Percentiles rank a stretch among this genome's conserved stretches.
These are phyloP conservation scores for Serrognathus titanus DNA, from an alignment of 2,888 invertebrate genomes.

Conservation along the genomic window DNA sequence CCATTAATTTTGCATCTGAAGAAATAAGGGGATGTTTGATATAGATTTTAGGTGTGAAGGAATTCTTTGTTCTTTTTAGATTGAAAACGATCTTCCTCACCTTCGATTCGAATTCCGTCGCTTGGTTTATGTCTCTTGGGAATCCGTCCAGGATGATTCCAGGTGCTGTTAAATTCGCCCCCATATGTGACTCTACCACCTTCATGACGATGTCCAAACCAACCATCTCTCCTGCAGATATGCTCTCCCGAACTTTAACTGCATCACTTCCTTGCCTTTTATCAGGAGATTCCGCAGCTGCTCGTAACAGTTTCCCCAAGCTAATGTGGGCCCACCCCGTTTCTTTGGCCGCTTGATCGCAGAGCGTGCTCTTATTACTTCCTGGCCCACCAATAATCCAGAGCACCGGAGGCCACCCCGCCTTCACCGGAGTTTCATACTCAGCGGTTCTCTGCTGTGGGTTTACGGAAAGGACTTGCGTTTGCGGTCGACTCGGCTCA, in stretches of 20 bases:
- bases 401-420: slow-evolving; percentile 44
- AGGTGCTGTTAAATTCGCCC: slow-evolving; percentile 56
- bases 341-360: slow-evolving; percentile 66
- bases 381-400: slow-evolving; percentile 81
- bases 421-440: slow-evolving; percentile 39
- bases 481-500: slow-evolving; percentile 34
- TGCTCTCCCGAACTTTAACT: slow-evolving; percentile 59
- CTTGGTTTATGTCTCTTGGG: slow-evolving; percentile 87
- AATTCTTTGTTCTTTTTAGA: not conserved
- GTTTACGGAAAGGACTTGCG: slow-evolving; percentile 26
- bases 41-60: too few relatives aligned
- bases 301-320: slow-evolving; percentile 73
- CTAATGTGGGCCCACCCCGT: slow-evolving; percentile 68
- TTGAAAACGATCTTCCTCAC: slow-evolving; percentile 51
- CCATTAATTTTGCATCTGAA: slow-evolving; percentile 12
- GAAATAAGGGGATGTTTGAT: too few relatives aligned
- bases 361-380: slow-evolving; percentile 81
- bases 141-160: slow-evolving; percentile 94
- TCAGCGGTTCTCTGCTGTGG: slow-evolving; percentile 3
- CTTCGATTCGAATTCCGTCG: slow-evolving; percentile 83
- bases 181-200: slow-evolving; percentile 68
- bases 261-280: slow-evolving; percentile 39
- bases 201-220: slow-evolving; percentile 74
- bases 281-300: slow-evolving; percentile 62
- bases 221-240: slow-evolving; percentile 78